Evolutionary conservation across 2,113 vertebrate species (phyloP).

Genomic region (Xiphophorus hellerii): DNA sequence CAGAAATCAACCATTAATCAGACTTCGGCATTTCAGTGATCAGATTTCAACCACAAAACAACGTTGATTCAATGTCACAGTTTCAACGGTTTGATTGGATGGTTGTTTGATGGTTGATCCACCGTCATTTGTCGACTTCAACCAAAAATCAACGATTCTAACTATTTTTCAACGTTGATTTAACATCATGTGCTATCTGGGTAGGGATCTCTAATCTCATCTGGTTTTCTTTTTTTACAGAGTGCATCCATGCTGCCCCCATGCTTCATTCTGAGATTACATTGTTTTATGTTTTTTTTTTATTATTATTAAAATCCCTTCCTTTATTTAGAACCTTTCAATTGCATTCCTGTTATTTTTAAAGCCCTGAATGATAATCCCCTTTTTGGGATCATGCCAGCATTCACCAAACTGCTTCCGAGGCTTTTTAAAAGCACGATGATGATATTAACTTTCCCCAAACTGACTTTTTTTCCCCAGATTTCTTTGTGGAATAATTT

Average conservation of each 20-base stretch:
- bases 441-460: neutral
- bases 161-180: too few species aligned
- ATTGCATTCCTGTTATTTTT: slow-evolving; percentile 30
- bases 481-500: slow-evolving; percentile 2
- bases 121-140: too few species aligned
- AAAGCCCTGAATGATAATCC: slow-evolving; percentile 48
- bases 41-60: too few species aligned
- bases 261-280: slow-evolving; percentile 33
- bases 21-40: too few species aligned
- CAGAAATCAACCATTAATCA: too few species aligned
- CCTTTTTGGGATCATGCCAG: slow-evolving; percentile 40
- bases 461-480: neutral
- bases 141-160: too few species aligned
- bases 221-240: neutral
- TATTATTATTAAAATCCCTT: slow-evolving; percentile 22
- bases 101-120: too few species aligned
- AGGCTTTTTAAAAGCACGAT: neutral
- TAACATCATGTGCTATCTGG: too few species aligned
- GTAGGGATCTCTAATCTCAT: slow-evolving; percentile 38
- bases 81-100: too few species aligned
- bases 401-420: slow-evolving; percentile 30
- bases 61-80: too few species aligned
- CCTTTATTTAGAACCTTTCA: slow-evolving; percentile 17
- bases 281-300: slow-evolving; percentile 8
- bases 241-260: neutral